Conservation (phyloP, 2,113 vertebrate genomes). For the Mohoua ochrocephala region DNA sequence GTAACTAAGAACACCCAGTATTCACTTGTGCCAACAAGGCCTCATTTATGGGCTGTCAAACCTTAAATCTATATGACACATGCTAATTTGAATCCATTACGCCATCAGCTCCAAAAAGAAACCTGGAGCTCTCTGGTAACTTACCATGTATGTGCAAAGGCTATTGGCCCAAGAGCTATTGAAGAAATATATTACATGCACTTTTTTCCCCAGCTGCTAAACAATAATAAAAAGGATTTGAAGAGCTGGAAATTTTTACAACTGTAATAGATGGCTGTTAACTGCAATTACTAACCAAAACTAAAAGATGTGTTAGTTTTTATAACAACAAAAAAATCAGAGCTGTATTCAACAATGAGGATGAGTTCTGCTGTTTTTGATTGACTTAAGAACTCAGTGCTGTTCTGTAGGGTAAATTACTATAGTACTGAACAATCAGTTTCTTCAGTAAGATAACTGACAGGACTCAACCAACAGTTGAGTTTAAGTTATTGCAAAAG, state of each 20-base stretch:
- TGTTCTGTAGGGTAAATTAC: background rate
- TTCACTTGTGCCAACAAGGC: background rate
- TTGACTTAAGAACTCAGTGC: background rate
- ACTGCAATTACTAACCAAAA: background rate
- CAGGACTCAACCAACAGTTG: background rate
- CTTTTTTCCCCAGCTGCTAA: background rate
- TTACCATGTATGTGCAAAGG: background rate
- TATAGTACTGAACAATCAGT: background rate
- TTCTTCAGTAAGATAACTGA: background rate
- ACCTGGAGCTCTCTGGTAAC: background rate
- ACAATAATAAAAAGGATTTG: background rate
- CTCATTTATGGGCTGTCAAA: background rate
- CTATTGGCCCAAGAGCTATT: background rate
- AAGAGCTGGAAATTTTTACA: background rate
- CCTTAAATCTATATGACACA: background rate
- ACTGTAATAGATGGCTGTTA: background rate
- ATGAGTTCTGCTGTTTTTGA: background rate
- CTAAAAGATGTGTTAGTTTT: background rate
- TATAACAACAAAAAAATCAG: background rate
- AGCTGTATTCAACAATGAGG: background rate
- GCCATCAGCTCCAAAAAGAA: background rate
- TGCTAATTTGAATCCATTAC: background rate
- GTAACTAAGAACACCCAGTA: background rate
- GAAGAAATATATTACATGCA: background rate
- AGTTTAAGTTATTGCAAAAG: background rate